These are phyloP conservation scores for Volucella bombylans DNA, from an alignment of 2,888 invertebrate species.

Conservation along the genomic window DNA sequence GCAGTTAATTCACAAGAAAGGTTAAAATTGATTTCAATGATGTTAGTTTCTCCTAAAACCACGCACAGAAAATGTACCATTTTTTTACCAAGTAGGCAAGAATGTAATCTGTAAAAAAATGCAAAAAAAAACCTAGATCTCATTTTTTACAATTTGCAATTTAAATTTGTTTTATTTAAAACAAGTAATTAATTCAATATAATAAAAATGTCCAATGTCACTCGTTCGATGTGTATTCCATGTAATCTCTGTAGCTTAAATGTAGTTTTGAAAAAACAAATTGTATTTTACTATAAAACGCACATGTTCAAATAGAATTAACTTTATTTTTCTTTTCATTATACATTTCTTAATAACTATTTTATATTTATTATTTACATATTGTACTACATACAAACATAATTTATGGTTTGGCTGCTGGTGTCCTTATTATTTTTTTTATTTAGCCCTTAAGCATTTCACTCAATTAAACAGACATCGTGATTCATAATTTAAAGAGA, in stretches of 20 bases:
- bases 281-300: constrained; percentile 8
- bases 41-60: constrained; percentile 69
- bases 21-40: constrained; percentile 57
- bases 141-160: constrained; percentile 34
- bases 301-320: constrained; percentile 9
- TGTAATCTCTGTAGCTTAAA: constrained; percentile 54
- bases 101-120: constrained; percentile 27
- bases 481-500: too few relatives aligned
- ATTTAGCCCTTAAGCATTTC: too few relatives aligned
- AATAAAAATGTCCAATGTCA: constrained; percentile 42
- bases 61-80: constrained; percentile 63
- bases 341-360: neutral
- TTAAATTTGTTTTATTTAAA: constrained; percentile 40
- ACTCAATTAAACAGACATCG: too few relatives aligned
- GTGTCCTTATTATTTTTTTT: too few relatives aligned
- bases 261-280: constrained; percentile 32
- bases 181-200: constrained; percentile 28
- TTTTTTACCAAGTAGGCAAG: constrained; percentile 60
- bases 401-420: neutral
- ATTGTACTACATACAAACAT: neutral
- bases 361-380: neutral
- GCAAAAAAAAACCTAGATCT: constrained; percentile 20
- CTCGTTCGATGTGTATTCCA: constrained; percentile 46
- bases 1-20: constrained; percentile 67
- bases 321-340: neutral